Evolutionary conservation across 2,113 vertebrate genomes (phyloP).

Genomic region (Nannospalax galili): DNA sequence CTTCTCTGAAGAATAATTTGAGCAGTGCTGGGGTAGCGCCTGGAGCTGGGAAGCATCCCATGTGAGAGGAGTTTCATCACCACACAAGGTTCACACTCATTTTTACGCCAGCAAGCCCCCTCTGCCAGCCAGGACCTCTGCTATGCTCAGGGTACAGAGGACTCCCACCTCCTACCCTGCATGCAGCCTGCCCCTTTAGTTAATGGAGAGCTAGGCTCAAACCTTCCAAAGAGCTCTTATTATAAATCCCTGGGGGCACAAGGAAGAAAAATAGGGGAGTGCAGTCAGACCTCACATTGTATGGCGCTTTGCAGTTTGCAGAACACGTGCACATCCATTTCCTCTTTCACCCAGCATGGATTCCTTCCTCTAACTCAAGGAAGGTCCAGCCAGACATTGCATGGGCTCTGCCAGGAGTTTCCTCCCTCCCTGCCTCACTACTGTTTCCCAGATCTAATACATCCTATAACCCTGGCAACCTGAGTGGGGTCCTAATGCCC

Average conservation of each 20-base stretch:
- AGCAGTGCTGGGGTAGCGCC: neutral
- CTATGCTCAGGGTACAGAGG: neutral
- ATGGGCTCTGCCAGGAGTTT: neutral
- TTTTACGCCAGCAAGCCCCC: neutral
- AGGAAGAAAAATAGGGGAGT: slow-evolving; percentile 72
- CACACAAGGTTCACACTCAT: neutral
- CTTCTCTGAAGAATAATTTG: slow-evolving; percentile 8
- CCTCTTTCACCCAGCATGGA: slow-evolving; percentile 78
- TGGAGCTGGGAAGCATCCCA: neutral
- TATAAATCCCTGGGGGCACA: slow-evolving; percentile 63
- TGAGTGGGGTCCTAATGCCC: neutral
- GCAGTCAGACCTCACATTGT: slow-evolving; percentile 66
- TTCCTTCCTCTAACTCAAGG: slow-evolving; percentile 71
- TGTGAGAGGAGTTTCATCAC: neutral
- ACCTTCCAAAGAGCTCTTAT: slow-evolving; percentile 64
- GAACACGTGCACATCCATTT: slow-evolving; percentile 74
- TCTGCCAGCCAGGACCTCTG: slow-evolving; percentile 20
- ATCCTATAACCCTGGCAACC: neutral
- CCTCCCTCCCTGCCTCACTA: neutral
- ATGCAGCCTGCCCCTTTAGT: slow-evolving; percentile 38
- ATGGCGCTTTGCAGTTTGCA: slow-evolving; percentile 74
- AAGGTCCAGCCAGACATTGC: slow-evolving; percentile 68
- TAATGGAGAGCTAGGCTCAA: slow-evolving; percentile 44
- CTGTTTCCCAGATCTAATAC: neutral
- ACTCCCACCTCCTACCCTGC: neutral